Evolutionary conservation across 2,888 invertebrate genomes (phyloP).

Genomic region (Palloptera scutellata): DNA sequence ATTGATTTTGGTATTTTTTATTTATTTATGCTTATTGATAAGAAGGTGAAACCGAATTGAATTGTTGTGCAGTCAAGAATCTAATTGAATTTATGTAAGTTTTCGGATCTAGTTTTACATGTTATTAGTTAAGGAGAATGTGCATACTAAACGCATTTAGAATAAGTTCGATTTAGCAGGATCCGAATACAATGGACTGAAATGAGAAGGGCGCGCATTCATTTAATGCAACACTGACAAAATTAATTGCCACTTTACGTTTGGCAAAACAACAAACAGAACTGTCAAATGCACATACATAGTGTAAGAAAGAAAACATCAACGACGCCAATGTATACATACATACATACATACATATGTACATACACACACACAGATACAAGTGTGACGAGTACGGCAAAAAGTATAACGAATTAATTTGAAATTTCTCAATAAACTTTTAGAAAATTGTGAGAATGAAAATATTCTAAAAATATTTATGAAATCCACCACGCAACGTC

Average conservation of each 20-base stretch:
- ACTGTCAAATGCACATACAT: conserved; percentile 49
- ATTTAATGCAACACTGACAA: conserved; percentile 29
- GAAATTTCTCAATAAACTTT: conserved; percentile 37
- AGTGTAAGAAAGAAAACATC: conserved; percentile 1
- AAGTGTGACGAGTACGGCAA: conserved; percentile 23
- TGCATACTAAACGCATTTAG: too few relatives aligned
- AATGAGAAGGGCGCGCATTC: not conserved
- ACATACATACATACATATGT: not conserved
- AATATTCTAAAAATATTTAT: conserved; percentile 18
- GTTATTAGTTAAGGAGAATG: too few relatives aligned
- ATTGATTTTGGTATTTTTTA: too few relatives aligned
- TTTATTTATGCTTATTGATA: too few relatives aligned
- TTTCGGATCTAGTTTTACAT: too few relatives aligned
- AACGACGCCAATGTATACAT: conserved; percentile 6
- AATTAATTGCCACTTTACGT: conserved; percentile 59
- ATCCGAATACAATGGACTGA: too few relatives aligned
- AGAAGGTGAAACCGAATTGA: too few relatives aligned
- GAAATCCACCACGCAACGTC: not conserved
- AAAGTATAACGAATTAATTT: conserved; percentile 40
- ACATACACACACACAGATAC: not conserved
- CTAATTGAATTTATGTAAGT: too few relatives aligned
- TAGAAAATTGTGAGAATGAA: not conserved
- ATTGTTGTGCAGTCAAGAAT: too few relatives aligned
- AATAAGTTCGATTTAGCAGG: too few relatives aligned
- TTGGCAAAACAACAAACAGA: conserved; percentile 61